Conservation (phyloP, 2,113 vertebrate genomes). For the Natator depressus region DNA sequence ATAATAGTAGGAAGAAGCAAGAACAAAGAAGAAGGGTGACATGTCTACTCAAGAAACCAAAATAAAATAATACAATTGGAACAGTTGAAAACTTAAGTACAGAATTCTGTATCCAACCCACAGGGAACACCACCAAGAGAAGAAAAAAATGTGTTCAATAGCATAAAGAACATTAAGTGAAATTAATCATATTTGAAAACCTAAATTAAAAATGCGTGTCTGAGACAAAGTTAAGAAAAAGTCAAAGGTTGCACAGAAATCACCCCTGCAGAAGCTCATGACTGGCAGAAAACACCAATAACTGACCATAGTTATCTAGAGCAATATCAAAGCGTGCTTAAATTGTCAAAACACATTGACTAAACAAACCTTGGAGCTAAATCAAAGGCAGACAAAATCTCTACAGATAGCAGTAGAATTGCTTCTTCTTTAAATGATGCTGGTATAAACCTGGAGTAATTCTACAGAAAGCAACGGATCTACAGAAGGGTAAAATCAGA, state of each 20-base stretch:
- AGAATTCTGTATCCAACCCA: not conserved
- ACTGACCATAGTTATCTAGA: not conserved
- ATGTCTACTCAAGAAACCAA: not conserved
- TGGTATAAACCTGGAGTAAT: not conserved
- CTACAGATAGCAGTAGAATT: not conserved
- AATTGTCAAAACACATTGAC: not conserved
- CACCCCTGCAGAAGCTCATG: accelerated
- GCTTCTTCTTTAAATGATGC: not conserved
- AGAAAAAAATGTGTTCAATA: not conserved
- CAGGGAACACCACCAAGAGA: not conserved
- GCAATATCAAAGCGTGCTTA: not conserved
- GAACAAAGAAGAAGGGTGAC: not conserved
- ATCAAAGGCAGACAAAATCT: not conserved
- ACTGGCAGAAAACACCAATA: not conserved
- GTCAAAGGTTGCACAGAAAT: not conserved
- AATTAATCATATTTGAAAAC: not conserved
- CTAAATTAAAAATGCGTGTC: not conserved
- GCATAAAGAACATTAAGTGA: not conserved
- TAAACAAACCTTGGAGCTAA: not conserved
- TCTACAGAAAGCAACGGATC: not conserved
- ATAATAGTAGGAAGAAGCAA: not conserved
- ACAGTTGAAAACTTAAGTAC: not conserved
- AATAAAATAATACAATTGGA: not conserved
- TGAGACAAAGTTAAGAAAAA: not conserved
- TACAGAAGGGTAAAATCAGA: not conserved